Conservation (phyloP, 2,797 vertebrate species). For the Notolepis coatsorum region DNA sequence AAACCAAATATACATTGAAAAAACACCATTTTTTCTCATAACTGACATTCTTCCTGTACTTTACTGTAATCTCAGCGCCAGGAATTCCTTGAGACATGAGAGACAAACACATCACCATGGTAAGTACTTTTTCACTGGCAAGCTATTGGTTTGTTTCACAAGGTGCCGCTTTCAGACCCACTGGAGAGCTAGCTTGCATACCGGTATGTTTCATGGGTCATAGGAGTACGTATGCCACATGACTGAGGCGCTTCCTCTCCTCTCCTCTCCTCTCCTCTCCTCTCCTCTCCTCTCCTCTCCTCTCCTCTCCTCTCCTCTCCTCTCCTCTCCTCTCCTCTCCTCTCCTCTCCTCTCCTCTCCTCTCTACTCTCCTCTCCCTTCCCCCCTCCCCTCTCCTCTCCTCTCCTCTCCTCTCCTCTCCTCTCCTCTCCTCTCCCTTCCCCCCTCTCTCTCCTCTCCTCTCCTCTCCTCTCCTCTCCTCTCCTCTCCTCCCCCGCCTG, state of each 20-base stretch:
- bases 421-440: constrained; percentile 32
- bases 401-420: constrained; percentile 65
- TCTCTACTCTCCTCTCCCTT: not conserved
- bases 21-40: too few species aligned
- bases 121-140: too few species aligned
- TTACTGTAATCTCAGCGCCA: too few species aligned
- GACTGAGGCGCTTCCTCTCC: constrained; percentile 24
- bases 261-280: not conserved
- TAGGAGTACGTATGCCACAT: too few species aligned
- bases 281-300: constrained; percentile 42
- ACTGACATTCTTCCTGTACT: too few species aligned
- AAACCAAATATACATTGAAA: too few species aligned
- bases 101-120: too few species aligned
- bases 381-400: not conserved
- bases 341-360: not conserved
- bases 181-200: too few species aligned
- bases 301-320: constrained; percentile 28
- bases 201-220: too few species aligned
- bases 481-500: constrained; percentile 13
- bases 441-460: constrained; percentile 63
- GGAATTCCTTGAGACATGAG: too few species aligned
- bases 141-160: too few species aligned
- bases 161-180: too few species aligned
- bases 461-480: not conserved
- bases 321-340: constrained; percentile 49